These are phyloP conservation scores for Parus major DNA, from an alignment of 2,113 vertebrate species.

Conservation along the genomic window DNA sequence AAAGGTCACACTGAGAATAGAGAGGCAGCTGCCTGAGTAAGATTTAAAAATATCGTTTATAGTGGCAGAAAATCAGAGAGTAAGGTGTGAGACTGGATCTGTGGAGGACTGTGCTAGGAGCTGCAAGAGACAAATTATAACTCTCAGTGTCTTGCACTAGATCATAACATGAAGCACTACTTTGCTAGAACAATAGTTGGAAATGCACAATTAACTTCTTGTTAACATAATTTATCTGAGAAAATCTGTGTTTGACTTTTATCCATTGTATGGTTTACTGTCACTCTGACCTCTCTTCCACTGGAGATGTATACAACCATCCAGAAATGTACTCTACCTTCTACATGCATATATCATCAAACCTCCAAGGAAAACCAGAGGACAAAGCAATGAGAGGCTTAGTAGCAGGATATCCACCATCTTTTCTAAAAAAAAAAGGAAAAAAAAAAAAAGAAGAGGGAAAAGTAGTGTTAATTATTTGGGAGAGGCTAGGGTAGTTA, in stretches of 20 bases:
- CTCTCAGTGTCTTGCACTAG: not conserved
- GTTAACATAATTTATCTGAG: not conserved
- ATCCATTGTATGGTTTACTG: not conserved
- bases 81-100: not conserved
- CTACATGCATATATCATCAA: not conserved
- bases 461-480: not conserved
- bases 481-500: not conserved
- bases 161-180: not conserved
- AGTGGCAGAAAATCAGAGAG: not conserved
- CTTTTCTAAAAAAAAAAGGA: not conserved
- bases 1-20: not conserved
- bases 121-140: not conserved
- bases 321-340: slow-evolving; percentile 23
- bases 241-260: not conserved
- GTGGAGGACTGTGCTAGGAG: not conserved
- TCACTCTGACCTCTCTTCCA: not conserved
- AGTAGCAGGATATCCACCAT: not conserved
- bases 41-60: not conserved
- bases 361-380: slow-evolving; percentile 23
- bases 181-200: not conserved
- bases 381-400: not conserved
- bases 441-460: not conserved
- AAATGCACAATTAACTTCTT: not conserved
- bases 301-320: not conserved
- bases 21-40: not conserved